Percentiles rank a stretch among this genome's conserved stretches.
phyloP scores from a whole-genome alignment of 1,140 invertebrate genomes.

The Formica selysi region DNA sequence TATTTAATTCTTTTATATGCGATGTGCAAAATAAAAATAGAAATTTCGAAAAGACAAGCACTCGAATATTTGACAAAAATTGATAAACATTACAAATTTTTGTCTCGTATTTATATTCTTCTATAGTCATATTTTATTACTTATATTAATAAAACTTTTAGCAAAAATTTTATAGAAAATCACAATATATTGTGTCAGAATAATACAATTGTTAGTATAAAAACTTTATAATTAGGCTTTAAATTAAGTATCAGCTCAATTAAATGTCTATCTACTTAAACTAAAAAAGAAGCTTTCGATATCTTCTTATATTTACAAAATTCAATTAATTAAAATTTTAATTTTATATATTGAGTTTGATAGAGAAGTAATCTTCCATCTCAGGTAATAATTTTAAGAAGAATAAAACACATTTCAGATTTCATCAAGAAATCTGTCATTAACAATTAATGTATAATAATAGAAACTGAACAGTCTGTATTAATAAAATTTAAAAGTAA shows the following conservation, averaged over 20 bases:
- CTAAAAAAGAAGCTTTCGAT: background rate
- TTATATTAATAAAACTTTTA: background rate
- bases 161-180: background rate
- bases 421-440: background rate
- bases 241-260: background rate
- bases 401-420: background rate
- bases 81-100: background rate
- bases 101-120: background rate
- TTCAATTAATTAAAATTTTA: background rate
- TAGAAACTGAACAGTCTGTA: background rate
- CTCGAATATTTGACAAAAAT: background rate
- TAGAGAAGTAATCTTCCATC: background rate
- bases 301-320: background rate
- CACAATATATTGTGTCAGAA: no score
- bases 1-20: background rate
- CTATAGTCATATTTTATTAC: background rate
- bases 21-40: background rate
- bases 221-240: background rate
- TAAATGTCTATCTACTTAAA: background rate
- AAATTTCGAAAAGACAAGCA: background rate
- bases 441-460: background rate
- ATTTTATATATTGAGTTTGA: background rate
- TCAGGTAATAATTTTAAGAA: background rate
- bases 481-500: constrained; percentile 20
- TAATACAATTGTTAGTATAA: background rate